Base-by-base conservation (phyloP, 2,888 invertebrate genomes). In the Nasonia oneida region DNA sequence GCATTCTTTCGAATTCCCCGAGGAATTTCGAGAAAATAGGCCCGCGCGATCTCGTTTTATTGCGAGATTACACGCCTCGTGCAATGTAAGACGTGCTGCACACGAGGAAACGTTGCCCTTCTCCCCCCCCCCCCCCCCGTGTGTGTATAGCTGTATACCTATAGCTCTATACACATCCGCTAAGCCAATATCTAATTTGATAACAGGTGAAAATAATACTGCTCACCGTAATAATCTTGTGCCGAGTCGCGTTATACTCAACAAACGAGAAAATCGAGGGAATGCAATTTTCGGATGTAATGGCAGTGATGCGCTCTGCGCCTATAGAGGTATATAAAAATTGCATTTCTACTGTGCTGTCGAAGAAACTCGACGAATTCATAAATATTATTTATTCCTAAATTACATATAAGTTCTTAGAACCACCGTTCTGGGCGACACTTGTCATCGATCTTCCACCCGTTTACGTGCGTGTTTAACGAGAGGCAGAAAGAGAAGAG, bases 171-270 rank as follows among this genome's bases (percentile, higher is more conserved):
- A 29, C 23, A 33, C 53, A 75, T 53, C 57, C 71, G 81, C 85
- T 81, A 83, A 83, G 86, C 86, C 86, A 86, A 86, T 86, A 86
- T 86, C 86, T 86, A 86, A 86, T 86, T 86, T 75, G 78, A 86
- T 86, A 86, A 86, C 75, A 86, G 86, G 79, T 85, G 85, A 82
- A 86, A 86, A 86, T 82, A 86, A 86, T 83, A 75, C 82, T 79
- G 42, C 23, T 39, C 42, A 12, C 42, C 37, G 84, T 73, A 77
- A 73, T 61, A 85, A 81, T 81, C 70, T 42, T 33, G 47, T 50
- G n/a, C 53, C 42, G 80, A 80, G 70, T 81, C 81, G 71, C 73
- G 74, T 81, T 85, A 29, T 29, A 71, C 85, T 74, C 85, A 78
- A 81, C 81, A 77, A 81, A 81, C 77, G 81, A 81, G 81, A 85